These are phyloP conservation scores for Hippocampus abdominalis DNA, from an alignment of 2,113 vertebrate species.

Conservation along the genomic window DNA sequence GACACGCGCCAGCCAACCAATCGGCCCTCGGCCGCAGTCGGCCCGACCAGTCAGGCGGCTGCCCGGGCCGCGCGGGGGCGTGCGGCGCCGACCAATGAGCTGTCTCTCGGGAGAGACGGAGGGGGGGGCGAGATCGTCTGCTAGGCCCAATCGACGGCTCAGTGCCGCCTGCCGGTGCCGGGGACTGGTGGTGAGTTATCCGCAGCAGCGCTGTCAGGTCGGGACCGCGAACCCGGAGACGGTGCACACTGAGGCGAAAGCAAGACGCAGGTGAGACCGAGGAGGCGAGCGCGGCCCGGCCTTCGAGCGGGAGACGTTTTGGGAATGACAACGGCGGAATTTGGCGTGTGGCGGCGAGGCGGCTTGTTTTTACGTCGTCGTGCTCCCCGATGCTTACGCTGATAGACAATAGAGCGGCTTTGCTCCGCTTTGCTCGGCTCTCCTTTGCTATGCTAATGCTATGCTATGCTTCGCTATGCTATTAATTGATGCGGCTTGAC, in stretches of 20 bases:
- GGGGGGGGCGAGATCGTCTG: constrained; percentile 65
- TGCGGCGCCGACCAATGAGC: constrained; percentile 62
- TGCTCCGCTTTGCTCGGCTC: constrained; percentile 28
- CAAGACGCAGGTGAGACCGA: constrained; percentile 78
- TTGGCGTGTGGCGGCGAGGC: constrained; percentile 10
- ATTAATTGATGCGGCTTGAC: constrained; percentile 63
- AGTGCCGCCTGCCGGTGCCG: constrained; percentile 81
- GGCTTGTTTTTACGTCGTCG: constrained; percentile 22
- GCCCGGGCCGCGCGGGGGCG: constrained; percentile 16
- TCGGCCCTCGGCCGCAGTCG: constrained; percentile 27
- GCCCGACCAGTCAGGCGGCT: constrained; percentile 25
- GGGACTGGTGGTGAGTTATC: constrained; percentile 76
- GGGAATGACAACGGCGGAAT: constrained; percentile 43
- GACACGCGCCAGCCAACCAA: constrained; percentile 23
- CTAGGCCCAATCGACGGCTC: constrained; percentile 76
- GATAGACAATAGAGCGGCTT: constrained; percentile 70
- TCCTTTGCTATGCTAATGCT: background rate
- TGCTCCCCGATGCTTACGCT: constrained; percentile 30
- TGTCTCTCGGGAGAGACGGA: constrained; percentile 59
- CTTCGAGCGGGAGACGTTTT: constrained; percentile 30
- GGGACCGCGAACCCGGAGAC: constrained; percentile 78
- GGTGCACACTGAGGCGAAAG: constrained; percentile 72
- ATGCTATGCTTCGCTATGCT: background rate
- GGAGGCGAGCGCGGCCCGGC: constrained; percentile 69
- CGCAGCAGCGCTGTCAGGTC: constrained; percentile 75